Base-by-base conservation (phyloP, 2,888 invertebrate genomes). In the Leptarthrus brevirostris region DNA sequence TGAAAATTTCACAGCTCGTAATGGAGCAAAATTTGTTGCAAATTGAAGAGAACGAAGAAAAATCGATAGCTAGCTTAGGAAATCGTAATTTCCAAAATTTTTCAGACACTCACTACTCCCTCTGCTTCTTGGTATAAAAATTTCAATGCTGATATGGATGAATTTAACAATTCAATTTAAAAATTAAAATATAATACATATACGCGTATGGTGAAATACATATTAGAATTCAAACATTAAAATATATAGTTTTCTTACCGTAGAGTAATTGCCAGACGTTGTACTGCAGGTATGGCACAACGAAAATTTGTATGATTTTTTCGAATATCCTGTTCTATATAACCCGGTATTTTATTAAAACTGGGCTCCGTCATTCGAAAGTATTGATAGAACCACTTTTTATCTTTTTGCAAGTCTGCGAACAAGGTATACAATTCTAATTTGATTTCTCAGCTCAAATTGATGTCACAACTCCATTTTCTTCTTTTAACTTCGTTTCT, bases 101-200 rank as follows among this genome's bases (percentile, higher is more conserved):
- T 56, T 56, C 56, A 56, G 16, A 56, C 30, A 56, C 56, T 26
- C 4, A 24, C 24, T 56, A n/a, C 26, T 56, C 26, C 26, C 26
- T 22, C 24, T 56, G 56, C 30, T 56, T 56, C 56, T 56, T 56
- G 56, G 30, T 56, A 24, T 56, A 16, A 22, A 56, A 16, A 56
- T 56, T 56, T 56, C 30, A 26, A 16, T 56, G 56, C 24, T 26
- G 16, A 56, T 56, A 36, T 36, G 40, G 34, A 61, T 36, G 34
- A 61, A 61, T 30, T 34, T 61, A 30, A 26, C 61, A n/a, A n/a
- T n/a, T n/a, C n/a, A n/a, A n/a, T n/a, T n/a, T n/a, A n/a, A n/a
- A n/a, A n/a, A n/a, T n/a, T n/a, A n/a, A n/a, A n/a, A n/a, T n/a
- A n/a, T n/a, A n/a, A n/a, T n/a, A n/a, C n/a, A n/a, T n/a, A n/a